Percentiles rank a stretch among this genome's conserved stretches.
Conservation (phyloP, 2,797 vertebrate genomes). For the Linurgus olivaceus region DNA sequence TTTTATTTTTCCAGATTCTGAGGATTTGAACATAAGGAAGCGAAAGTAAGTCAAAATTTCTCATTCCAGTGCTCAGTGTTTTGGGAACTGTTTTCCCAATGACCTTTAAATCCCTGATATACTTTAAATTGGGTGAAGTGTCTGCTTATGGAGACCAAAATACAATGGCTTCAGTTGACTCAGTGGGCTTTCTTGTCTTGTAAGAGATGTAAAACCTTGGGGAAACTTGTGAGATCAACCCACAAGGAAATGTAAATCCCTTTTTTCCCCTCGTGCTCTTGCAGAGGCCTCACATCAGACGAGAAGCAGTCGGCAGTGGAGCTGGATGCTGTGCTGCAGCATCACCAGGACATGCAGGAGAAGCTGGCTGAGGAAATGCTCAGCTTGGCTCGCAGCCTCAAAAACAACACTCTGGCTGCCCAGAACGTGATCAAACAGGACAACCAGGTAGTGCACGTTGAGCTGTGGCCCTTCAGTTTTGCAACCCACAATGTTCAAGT, state of each 20-base stretch:
- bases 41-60: slow-evolving; percentile 69
- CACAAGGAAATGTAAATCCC: not conserved
- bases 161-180: not conserved
- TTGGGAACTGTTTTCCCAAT: not conserved
- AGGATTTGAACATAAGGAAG: slow-evolving; percentile 63
- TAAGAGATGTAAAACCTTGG: not conserved
- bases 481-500: not conserved
- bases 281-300: slow-evolving; percentile 76
- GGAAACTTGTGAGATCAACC: not conserved
- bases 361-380: slow-evolving; percentile 97
- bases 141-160: not conserved
- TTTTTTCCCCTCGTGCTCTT: not conserved
- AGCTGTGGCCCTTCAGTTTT: not conserved
- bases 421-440: slow-evolving; percentile 97
- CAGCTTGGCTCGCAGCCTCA: slow-evolving; percentile 90
- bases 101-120: not conserved
- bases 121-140: not conserved
- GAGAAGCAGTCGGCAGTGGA: slow-evolving; percentile 90
- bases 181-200: not conserved
- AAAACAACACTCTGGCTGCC: slow-evolving; percentile 92
- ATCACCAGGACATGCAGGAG: slow-evolving; percentile 93
- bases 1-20: slow-evolving; percentile 42
- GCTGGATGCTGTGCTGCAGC: slow-evolving; percentile 89
- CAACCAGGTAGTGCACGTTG: slow-evolving; percentile 84
- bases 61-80: not conserved